Percentiles rank a stretch among this genome's conserved stretches.
Conservation (phyloP, 1,140 invertebrate genomes). For the Drosophila melanica region DNA sequence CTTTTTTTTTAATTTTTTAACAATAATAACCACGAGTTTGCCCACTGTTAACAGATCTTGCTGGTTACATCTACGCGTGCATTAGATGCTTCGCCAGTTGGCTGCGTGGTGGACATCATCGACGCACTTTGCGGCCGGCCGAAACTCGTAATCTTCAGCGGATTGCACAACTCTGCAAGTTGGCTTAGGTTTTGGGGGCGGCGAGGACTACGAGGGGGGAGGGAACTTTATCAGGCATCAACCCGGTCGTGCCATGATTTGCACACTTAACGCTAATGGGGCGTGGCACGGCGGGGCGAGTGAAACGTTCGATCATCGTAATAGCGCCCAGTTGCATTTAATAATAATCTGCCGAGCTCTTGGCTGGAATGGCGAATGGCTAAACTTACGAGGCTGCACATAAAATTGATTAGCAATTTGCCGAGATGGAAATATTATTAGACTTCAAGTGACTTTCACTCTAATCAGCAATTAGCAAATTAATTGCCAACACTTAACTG, state of each 20-base stretch:
- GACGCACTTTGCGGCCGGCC: conserved; percentile 22
- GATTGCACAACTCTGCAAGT: conserved; percentile 27
- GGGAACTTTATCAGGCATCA: conserved; percentile 21
- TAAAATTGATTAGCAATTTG: conserved; percentile 71
- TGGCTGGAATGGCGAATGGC: neutral
- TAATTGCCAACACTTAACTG: conserved; percentile 11
- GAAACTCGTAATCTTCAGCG: conserved; percentile 23
- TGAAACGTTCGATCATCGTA: conserved; percentile 7
- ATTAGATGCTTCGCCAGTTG: conserved; percentile 5
- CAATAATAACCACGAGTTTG: no score
- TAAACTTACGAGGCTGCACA: conserved; percentile 36
- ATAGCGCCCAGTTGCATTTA: conserved; percentile 25
- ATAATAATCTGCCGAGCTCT: conserved; percentile 37
- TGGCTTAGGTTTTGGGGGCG: neutral
- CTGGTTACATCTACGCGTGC: neutral
- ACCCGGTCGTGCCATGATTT: conserved; percentile 4
- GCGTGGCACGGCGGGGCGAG: conserved; percentile 1
- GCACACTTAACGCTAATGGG: conserved; percentile 2
- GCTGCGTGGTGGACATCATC: neutral
- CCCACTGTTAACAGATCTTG: no score
- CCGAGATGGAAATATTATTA: conserved; percentile 37
- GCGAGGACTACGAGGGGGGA: neutral
- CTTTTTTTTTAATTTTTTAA: no score
- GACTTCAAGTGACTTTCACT: conserved; percentile 63
- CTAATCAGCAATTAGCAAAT: conserved; percentile 52